Evolutionary conservation across 2,113 vertebrate genomes (phyloP).

Genomic region (Phainopepla nitens): DNA sequence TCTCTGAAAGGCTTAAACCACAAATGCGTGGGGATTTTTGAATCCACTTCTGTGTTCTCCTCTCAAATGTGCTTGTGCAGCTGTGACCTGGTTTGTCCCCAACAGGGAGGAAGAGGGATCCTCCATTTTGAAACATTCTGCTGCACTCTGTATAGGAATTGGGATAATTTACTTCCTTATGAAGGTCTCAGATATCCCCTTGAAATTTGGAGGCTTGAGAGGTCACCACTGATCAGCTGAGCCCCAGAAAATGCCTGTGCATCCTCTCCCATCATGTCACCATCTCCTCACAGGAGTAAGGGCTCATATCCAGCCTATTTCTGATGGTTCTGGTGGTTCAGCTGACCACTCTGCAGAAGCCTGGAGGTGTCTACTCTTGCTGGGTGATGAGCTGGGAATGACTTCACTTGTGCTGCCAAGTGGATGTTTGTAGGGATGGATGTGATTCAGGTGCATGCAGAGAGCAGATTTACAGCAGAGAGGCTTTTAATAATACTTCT

Average conservation of each 20-base stretch:
- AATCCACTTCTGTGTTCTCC: background rate
- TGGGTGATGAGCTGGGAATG: background rate
- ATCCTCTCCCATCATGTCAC: background rate
- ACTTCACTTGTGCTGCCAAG: background rate
- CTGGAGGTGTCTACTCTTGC: background rate
- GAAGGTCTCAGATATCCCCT: background rate
- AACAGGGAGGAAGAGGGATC: background rate
- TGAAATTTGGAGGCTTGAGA: background rate
- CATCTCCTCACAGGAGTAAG: accelerated
- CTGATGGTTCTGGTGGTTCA: background rate
- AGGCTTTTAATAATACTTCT: background rate
- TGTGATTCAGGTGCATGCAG: background rate
- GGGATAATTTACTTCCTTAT: background rate
- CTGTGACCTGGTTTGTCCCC: background rate
- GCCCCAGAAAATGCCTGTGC: background rate
- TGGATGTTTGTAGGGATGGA: background rate
- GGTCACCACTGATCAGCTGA: background rate
- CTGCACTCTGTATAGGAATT: background rate
- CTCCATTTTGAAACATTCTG: background rate
- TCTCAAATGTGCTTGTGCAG: background rate
- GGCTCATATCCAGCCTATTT: background rate
- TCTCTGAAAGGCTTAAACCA: background rate
- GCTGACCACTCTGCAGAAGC: background rate
- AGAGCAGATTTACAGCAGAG: background rate
- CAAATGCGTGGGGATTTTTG: background rate